Conservation (phyloP, 2,888 invertebrate species). For the Dasypogon diadema region DNA sequence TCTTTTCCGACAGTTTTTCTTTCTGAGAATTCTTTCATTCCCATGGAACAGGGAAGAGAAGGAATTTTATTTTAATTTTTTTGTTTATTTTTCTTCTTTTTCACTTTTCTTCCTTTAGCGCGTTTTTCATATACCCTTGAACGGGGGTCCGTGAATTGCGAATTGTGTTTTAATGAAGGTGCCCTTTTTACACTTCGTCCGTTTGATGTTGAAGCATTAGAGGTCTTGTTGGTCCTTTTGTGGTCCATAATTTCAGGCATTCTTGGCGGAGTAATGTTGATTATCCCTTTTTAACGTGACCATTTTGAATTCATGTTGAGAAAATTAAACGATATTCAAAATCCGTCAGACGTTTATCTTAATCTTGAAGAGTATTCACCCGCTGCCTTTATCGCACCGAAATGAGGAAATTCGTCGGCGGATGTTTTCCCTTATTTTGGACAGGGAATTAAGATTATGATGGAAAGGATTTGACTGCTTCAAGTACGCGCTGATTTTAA, state of each 20-base stretch:
- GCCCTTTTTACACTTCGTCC: constrained; percentile 47
- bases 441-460: constrained; percentile 13
- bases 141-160: constrained; percentile 11
- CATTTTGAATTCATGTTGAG: constrained; percentile 40
- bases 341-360: constrained; percentile 36
- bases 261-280: constrained; percentile 44
- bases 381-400: background rate
- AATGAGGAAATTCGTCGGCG: background rate
- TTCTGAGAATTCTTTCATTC: background rate
- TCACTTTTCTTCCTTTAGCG: background rate
- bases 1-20: constrained; percentile 13
- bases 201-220: constrained; percentile 42
- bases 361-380: constrained; percentile 8
- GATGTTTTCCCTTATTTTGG: constrained; percentile 16
- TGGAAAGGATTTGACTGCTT: constrained; percentile 22
- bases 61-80: background rate
- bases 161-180: constrained; percentile 50
- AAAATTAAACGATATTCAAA: constrained; percentile 44
- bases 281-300: constrained; percentile 44
- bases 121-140: background rate
- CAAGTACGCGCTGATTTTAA: no score
- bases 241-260: constrained; percentile 34
- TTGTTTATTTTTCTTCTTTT: background rate
- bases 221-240: constrained; percentile 24
- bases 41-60: background rate